These are phyloP conservation scores for Sander lucioperca DNA, from an alignment of 2,113 vertebrate genomes.

Conservation along the genomic window DNA sequence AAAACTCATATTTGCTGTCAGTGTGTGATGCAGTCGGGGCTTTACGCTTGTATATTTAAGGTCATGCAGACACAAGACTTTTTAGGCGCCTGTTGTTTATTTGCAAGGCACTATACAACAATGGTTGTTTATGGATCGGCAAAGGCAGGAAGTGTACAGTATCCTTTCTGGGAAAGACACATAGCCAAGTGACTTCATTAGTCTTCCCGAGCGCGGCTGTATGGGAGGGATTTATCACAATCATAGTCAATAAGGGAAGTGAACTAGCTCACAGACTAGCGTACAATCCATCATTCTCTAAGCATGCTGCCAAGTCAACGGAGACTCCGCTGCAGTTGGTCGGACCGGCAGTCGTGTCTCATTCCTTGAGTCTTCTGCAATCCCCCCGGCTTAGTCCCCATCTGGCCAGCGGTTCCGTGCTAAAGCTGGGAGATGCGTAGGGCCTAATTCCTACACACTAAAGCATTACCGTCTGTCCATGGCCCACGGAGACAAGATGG, in stretches of 20 bases:
- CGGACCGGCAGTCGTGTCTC: slow-evolving; percentile 37
- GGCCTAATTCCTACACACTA: slow-evolving; percentile 73
- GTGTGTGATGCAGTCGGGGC: slow-evolving; percentile 16
- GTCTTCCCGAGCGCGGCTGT: slow-evolving; percentile 28
- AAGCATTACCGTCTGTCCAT: slow-evolving; percentile 76
- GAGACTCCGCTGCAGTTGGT: slow-evolving; percentile 25
- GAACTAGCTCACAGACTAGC: slow-evolving; percentile 49
- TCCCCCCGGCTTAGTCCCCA: slow-evolving; percentile 62
- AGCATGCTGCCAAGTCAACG: slow-evolving; percentile 43
- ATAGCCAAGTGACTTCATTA: slow-evolving; percentile 65
- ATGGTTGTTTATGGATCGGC: slow-evolving; percentile 71
- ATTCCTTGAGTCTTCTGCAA: slow-evolving; percentile 54
- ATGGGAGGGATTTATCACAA: slow-evolving; percentile 63
- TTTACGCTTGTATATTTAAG: slow-evolving; percentile 41
- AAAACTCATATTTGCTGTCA: slow-evolving; percentile 25
- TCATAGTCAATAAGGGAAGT: slow-evolving; percentile 75
- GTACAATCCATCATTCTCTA: slow-evolving; percentile 57
- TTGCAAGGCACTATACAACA: slow-evolving; percentile 67
- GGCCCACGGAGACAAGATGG: slow-evolving; percentile 81
- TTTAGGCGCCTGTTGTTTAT: slow-evolving; percentile 64
- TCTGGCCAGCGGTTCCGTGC: slow-evolving; percentile 70
- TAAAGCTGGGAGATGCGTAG: slow-evolving; percentile 68
- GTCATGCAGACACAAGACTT: slow-evolving; percentile 47
- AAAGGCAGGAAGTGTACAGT: slow-evolving; percentile 66
- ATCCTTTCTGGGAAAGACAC: slow-evolving; percentile 74